Evolutionary conservation across 2,888 invertebrate genomes (phyloP).

Genomic region (Amiota communis): DNA sequence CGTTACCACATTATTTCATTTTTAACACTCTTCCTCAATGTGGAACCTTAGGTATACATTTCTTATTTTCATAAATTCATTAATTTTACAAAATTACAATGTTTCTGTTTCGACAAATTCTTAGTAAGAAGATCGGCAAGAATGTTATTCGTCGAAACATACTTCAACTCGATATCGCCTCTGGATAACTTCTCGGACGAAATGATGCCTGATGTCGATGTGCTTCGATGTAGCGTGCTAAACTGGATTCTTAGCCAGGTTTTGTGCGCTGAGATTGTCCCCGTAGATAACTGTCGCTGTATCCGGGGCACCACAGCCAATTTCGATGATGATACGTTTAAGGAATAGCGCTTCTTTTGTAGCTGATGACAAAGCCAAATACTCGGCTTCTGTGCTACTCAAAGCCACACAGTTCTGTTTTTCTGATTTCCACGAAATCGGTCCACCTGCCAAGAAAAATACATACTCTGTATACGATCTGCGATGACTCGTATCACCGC

Average conservation of each 20-base stretch:
- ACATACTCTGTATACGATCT: too few relatives aligned
- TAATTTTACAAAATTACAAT: not conserved
- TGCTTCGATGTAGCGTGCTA: not conserved
- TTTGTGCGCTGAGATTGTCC: too few relatives aligned
- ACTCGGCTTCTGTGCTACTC: conserved; percentile 6
- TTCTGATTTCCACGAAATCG: too few relatives aligned
- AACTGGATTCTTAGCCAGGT: too few relatives aligned
- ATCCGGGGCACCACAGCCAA: too few relatives aligned
- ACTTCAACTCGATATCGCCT: too few relatives aligned
- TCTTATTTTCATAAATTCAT: not conserved
- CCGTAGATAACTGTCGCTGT: too few relatives aligned
- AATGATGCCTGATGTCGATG: not conserved
- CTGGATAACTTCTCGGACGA: not conserved
- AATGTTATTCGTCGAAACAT: too few relatives aligned
- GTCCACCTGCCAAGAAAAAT: too few relatives aligned
- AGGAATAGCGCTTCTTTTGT: not conserved
- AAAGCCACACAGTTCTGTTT: not conserved
- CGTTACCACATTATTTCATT: too few relatives aligned
- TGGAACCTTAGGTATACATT: not conserved
- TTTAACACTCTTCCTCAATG: not conserved
- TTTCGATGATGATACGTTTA: not conserved
- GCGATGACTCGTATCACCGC: not conserved
- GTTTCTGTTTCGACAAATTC: too few relatives aligned
- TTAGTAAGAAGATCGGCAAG: too few relatives aligned
- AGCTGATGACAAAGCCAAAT: not conserved